Percentiles rank a stretch among this genome's conserved stretches.
Conservation (phyloP, 2,113 vertebrate species). For the Hypanus sabinus region DNA sequence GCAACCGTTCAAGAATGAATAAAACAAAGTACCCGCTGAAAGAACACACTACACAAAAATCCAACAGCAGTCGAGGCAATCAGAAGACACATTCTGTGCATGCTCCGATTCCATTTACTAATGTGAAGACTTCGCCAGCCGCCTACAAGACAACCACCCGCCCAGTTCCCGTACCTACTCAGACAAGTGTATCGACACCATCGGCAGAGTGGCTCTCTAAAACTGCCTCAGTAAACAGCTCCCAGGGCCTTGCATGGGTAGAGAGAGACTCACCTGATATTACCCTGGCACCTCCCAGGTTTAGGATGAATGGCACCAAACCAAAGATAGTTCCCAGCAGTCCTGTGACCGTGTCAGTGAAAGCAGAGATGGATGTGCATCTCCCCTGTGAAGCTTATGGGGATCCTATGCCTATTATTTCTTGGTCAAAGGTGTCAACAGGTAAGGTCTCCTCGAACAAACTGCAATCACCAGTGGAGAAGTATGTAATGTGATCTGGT, state of each 20-base stretch:
- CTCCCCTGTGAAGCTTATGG: slow-evolving; percentile 74
- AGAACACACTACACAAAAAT: slow-evolving; percentile 42
- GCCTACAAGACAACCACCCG: slow-evolving; percentile 24
- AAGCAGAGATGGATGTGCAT: slow-evolving; percentile 62
- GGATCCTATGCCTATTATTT: slow-evolving; percentile 68
- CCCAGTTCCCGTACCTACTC: slow-evolving; percentile 22
- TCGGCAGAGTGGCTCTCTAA: slow-evolving; percentile 40
- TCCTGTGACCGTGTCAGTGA: slow-evolving; percentile 55
- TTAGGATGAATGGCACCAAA: slow-evolving; percentile 48
- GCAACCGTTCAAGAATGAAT: slow-evolving; percentile 47
- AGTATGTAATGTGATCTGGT: not conserved
- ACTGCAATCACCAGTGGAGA: not conserved
- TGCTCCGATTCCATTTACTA: slow-evolving; percentile 45
- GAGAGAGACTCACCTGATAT: slow-evolving; percentile 42
- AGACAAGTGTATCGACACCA: slow-evolving; percentile 38
- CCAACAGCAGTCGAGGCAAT: slow-evolving; percentile 40
- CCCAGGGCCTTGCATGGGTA: slow-evolving; percentile 43
- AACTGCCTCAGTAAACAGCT: slow-evolving; percentile 33
- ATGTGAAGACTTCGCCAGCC: slow-evolving; percentile 41
- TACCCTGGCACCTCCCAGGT: slow-evolving; percentile 44
- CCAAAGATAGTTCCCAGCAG: slow-evolving; percentile 60
- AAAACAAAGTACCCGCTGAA: slow-evolving; percentile 56
- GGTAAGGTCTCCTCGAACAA: slow-evolving; percentile 52
- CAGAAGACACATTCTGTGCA: slow-evolving; percentile 46
- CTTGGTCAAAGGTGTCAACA: slow-evolving; percentile 80